Conservation (phyloP, 1,140 invertebrate genomes). For the Delia radicum region DNA sequence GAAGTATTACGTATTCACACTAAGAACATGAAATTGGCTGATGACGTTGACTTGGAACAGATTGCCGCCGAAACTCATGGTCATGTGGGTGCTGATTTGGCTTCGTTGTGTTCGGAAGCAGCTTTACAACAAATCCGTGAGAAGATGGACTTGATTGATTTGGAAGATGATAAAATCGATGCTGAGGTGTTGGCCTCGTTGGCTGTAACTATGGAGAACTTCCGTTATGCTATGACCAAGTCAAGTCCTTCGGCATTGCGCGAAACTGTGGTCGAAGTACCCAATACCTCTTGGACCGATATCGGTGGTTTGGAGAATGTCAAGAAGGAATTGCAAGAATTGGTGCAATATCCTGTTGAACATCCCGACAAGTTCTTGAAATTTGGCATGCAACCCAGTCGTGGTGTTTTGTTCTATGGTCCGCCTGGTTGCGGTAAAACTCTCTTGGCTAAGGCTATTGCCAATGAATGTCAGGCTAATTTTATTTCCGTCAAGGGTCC, state of each 20-base stretch:
- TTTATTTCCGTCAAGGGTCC: constrained; percentile 99
- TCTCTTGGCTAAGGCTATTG: constrained; percentile 97
- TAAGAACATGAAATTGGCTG: constrained; percentile 99
- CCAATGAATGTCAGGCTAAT: constrained; percentile 99
- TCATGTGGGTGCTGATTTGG: constrained; percentile 98
- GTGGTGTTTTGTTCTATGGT: constrained; percentile 98
- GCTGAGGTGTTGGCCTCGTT: constrained; percentile 96
- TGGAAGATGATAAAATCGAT: constrained; percentile 99
- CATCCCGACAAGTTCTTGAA: constrained; percentile 99
- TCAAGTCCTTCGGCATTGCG: constrained; percentile 96
- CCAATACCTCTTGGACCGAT: constrained; percentile 96
- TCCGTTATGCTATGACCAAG: constrained; percentile 97
- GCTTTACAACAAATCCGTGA: constrained; percentile 99
- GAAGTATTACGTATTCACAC: constrained; percentile 98
- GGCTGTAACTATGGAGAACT: constrained; percentile 99
- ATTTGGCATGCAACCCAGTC: constrained; percentile 99
- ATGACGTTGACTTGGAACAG: constrained; percentile 98
- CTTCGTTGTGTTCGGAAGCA: constrained; percentile 97
- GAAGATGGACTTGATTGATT: constrained; percentile 99
- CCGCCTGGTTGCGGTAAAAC: constrained; percentile 98
- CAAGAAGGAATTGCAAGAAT: constrained; percentile 95
- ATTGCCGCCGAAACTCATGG: constrained; percentile 98
- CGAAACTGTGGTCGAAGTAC: constrained; percentile 98
- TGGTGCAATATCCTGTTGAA: constrained; percentile 98
- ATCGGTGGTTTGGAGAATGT: constrained; percentile 97